A percentile compares a stretch with the other conserved stretches of the same genome.
These are phyloP conservation scores for Nothoprocta pentlandii DNA, from an alignment of 2,113 vertebrate genomes.

Conservation along the genomic window DNA sequence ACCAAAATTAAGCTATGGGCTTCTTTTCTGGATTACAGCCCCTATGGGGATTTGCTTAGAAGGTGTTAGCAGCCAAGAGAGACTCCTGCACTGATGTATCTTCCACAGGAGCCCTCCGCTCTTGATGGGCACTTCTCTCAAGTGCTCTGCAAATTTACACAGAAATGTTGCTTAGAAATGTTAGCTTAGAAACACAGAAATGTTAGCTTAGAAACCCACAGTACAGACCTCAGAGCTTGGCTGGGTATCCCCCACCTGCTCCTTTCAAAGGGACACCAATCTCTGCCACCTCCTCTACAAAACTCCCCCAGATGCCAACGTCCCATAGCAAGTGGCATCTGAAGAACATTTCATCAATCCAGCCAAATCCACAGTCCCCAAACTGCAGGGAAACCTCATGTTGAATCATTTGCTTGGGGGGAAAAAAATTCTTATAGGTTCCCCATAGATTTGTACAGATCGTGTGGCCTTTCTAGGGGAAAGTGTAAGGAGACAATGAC, in stretches of 20 bases:
- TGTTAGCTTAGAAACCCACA: no score
- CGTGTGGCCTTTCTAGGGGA: background rate
- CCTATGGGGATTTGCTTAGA: background rate
- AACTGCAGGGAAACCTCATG: no score
- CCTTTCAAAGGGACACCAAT: background rate
- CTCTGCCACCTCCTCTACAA: no score
- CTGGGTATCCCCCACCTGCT: no score
- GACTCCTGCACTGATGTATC: background rate
- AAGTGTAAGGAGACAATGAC: fast-evolving
- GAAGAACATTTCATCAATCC: no score
- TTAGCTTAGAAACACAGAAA: background rate
- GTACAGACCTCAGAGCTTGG: no score
- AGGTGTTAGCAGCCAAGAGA: background rate
- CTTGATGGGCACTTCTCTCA: background rate
- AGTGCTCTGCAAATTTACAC: background rate
- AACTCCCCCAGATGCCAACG: no score
- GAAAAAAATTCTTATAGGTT: background rate
- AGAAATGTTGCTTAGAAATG: background rate
- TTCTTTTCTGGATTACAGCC: background rate
- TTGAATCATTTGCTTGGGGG: background rate
- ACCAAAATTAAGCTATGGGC: background rate
- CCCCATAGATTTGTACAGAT: background rate
- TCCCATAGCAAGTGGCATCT: no score
- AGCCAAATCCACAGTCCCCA: no score
- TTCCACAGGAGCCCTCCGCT: background rate